Evolutionary conservation across 2,113 vertebrate genomes (phyloP), one percentile per base, ranked within the genome.

Genomic region (Pseudorhombus dupliciocellatus): DNA sequence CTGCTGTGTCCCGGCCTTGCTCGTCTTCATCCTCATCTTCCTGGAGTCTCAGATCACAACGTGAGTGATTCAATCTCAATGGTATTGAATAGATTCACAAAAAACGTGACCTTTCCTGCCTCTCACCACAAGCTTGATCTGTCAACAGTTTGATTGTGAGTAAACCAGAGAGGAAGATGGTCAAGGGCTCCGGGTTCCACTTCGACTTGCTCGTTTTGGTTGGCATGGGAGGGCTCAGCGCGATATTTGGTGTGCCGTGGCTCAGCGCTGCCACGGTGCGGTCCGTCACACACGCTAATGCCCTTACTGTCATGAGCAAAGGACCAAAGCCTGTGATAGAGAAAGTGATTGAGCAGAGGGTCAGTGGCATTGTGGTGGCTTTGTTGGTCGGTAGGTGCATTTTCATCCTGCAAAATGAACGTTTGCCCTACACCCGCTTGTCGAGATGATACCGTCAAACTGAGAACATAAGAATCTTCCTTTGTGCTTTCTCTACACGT

Each of bases 21-120:
- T 99, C 7, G 96, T 99, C 89, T 99, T 99, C 89, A 99, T 99
- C 76, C 95, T 99, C 81, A 98, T 99, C 87, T 99, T 99, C 84
- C 93, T 99, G 0, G 98, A 99, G 91, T 95, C 97, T 0, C 97
- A 99, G 92, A 99, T 99, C 84, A 99, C 98, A 75, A 98, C 98
- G 98, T 99, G 88, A 94, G 95, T 88, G 12, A 22, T 28, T 7
- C 3, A 3, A 22, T 59, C 28, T 14, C 7, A 22, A 31, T 46
- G 3, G 15, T 1, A 20, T 3, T 14, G 3, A 56, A 30, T 2
- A 18, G 1, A 64, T 16, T 24, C 18, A 14, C 14, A 46, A 20
- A 52, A 40, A 69, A 30, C 9, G 2, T n/a, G 18, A 50, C 46
- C 2, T 50, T 50, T 50, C 46, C 20, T n/a, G 20, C 46, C 18